A percentile compares a stretch with the other conserved stretches of the same genome.
phyloP scores from a whole-genome alignment of 2,113 vertebrate genomes.

The Chlamydotis undulata region DNA sequence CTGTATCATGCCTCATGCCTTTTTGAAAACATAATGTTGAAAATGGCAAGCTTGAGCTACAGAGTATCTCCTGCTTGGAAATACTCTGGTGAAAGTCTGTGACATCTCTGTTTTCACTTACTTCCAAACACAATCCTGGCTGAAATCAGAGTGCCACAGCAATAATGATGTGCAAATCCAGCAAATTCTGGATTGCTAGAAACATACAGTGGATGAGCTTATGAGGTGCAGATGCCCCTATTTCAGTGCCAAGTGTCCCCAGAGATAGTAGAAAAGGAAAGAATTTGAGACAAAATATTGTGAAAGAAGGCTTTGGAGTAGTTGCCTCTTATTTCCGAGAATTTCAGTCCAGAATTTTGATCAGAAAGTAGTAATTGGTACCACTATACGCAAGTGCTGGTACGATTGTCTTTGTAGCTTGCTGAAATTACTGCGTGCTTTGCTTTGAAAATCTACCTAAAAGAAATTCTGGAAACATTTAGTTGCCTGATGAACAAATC shows the following conservation, averaged over 20 bases:
- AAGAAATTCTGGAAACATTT: background rate
- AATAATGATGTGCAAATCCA: background rate
- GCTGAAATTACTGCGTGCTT: background rate
- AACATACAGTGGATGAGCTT: background rate
- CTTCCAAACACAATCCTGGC: background rate
- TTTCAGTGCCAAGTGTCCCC: background rate
- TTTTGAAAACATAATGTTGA: background rate
- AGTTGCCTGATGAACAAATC: background rate
- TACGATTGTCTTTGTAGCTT: background rate
- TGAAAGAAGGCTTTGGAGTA: background rate
- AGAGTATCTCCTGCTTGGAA: background rate
- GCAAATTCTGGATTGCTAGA: background rate
- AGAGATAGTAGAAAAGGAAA: background rate
- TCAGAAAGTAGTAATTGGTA: background rate
- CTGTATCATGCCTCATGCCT: background rate
- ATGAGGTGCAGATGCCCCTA: background rate
- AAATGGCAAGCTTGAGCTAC: background rate
- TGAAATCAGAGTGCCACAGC: background rate
- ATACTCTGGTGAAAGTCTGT: background rate
- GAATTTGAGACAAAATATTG: background rate
- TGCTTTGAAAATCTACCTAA: constrained; percentile 20
- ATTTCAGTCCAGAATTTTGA: background rate
- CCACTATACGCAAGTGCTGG: background rate
- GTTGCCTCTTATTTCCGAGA: background rate
- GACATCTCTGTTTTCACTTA: background rate